phyloP scores from a whole-genome alignment of 2,113 vertebrate genomes.

The Oncorhynchus tshawytscha region DNA sequence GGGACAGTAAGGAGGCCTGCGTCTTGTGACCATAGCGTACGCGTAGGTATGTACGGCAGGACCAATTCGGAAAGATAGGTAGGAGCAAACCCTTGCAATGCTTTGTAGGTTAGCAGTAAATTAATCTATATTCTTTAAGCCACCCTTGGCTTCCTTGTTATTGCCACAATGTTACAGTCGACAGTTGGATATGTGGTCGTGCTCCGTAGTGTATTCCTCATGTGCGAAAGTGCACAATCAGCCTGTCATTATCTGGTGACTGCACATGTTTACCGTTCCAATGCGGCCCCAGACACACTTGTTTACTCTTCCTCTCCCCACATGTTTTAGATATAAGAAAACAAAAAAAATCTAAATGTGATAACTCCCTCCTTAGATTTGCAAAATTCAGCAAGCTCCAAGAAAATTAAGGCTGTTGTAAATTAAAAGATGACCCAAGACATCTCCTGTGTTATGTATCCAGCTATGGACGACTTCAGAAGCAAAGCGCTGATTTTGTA shows the following conservation, averaged over 20 bases:
- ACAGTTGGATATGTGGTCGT: conserved; percentile 20
- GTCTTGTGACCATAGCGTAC: too few species aligned
- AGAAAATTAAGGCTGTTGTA: neutral
- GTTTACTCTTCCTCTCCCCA: conserved; percentile 9
- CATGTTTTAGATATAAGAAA: conserved; percentile 40
- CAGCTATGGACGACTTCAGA: neutral
- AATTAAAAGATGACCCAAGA: neutral
- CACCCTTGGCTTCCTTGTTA: too few species aligned
- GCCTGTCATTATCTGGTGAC: conserved; percentile 42
- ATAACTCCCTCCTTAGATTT: neutral
- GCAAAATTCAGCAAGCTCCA: too few species aligned
- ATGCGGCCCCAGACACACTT: conserved; percentile 35
- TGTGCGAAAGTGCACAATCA: conserved; percentile 36
- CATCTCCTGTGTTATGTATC: neutral
- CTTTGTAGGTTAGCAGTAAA: too few species aligned
- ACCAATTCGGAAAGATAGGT: too few species aligned
- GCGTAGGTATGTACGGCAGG: too few species aligned
- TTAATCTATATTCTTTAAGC: too few species aligned
- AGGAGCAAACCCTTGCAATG: too few species aligned
- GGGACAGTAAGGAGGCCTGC: too few species aligned
- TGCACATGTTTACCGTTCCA: conserved; percentile 47
- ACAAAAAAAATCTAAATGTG: conserved; percentile 9
- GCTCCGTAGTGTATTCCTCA: conserved; percentile 23
- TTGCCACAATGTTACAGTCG: too few species aligned
- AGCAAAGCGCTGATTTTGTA: neutral